Evolutionary conservation across 2,113 vertebrate genomes (phyloP).

Genomic region (Ceuthmochares aereus): DNA sequence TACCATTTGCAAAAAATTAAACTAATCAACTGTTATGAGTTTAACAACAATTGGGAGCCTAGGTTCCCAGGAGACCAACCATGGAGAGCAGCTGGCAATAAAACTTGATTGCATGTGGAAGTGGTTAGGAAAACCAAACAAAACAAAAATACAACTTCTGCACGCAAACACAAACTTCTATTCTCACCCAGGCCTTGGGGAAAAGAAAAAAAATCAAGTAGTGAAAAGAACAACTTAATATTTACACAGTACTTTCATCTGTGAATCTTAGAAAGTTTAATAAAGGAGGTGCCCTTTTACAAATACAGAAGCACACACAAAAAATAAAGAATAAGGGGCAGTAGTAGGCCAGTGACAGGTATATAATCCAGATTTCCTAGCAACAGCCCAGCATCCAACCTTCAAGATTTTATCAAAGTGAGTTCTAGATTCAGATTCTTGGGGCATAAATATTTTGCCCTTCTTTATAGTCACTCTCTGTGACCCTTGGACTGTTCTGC

Average conservation of each 20-base stretch:
- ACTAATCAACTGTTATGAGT: background rate
- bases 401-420: background rate
- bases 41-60: slow-evolving; percentile 28
- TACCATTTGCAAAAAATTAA: slow-evolving; percentile 38
- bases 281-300: background rate
- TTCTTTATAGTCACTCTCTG: background rate
- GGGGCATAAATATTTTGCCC: background rate
- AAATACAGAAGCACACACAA: background rate
- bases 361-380: background rate
- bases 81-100: slow-evolving; percentile 19
- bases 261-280: background rate
- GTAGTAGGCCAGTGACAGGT: background rate
- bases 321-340: background rate
- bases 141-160: slow-evolving; percentile 30
- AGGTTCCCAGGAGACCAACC: slow-evolving; percentile 1
- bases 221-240: background rate
- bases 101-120: slow-evolving; percentile 44
- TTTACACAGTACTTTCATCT: background rate
- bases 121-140: slow-evolving; percentile 40
- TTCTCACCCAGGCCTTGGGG: background rate
- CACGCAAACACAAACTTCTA: background rate
- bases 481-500: background rate
- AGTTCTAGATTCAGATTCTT: background rate
- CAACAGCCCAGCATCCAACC: background rate
- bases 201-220: background rate